Evolutionary conservation across 2,113 vertebrate species (phyloP).

Genomic region (Egretta garzetta): DNA sequence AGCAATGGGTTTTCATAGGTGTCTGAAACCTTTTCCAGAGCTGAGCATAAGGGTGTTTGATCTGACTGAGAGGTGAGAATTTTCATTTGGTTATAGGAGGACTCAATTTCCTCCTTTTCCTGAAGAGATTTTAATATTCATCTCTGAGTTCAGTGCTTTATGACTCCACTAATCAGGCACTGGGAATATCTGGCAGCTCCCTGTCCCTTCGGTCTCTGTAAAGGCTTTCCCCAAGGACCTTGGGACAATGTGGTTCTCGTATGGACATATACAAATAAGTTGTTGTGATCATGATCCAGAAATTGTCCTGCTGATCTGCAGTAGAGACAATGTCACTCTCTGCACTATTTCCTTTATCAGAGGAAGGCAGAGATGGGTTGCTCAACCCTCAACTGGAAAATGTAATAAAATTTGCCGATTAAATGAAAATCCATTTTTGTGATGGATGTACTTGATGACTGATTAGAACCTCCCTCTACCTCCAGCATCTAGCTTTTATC

Average conservation of each 20-base stretch:
- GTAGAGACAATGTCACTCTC: not conserved
- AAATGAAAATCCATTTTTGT: not conserved
- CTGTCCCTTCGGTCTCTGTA: not conserved
- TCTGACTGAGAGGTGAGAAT: not conserved
- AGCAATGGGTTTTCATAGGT: not conserved
- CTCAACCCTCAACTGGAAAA: not conserved
- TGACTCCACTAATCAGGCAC: not conserved
- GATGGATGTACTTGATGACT: not conserved
- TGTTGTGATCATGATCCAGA: not conserved
- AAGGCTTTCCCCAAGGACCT: not conserved
- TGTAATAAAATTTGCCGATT: not conserved
- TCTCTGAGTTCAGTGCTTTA: not conserved
- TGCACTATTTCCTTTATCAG: not conserved
- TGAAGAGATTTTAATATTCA: not conserved
- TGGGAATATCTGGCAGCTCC: not conserved
- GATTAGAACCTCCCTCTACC: not conserved
- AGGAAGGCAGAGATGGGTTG: not conserved
- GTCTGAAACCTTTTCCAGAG: not conserved
- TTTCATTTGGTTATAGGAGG: not conserved
- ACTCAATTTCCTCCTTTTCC: not conserved
- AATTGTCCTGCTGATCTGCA: not conserved
- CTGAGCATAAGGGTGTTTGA: not conserved
- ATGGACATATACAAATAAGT: not conserved
- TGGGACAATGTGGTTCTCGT: not conserved
- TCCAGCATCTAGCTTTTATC: not conserved